Evolutionary conservation across 2,797 vertebrate species (phyloP), one percentile per base, ranked within the genome.

Genomic region (Podarcis lilfordi): DNA sequence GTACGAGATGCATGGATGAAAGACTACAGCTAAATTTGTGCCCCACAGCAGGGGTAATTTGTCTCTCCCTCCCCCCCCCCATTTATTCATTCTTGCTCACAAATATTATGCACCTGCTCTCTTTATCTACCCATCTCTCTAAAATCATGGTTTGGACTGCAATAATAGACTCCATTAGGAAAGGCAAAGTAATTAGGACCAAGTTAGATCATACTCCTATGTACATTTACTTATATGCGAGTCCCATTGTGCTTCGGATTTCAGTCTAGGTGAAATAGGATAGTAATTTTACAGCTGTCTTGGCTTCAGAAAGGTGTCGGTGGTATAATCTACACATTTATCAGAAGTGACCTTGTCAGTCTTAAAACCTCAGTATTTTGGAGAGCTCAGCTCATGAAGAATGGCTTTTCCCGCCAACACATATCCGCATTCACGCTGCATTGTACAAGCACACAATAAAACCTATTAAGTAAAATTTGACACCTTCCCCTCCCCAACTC

Each of bases 401-500:
- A 82, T 86, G 81, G 85, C 80, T 90, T 90, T 86, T 82, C 75
- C 84, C 27, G 79, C n/a, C 7, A 11, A 88, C 77, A 71, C 78
- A 84, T 84, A 80, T 40, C 88, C 89, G 5, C 6, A n/a, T 78
- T 89, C 80, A 95, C 92, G 80, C 74, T 37, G 86, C 43, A 77
- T 35, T 87, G 85, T 92, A 92, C 84, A 86, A 94, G 74, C 1
- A 0, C 79, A 91, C 75, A 79, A 92, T 92, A 85, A 93, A 94
- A 89, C 75, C 78, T 76, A 91, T 90, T 90, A 91, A 93, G 90
- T 2, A 68, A 90, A 89, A 75, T 85, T 8, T 61, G n/a, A 21
- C 45, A 50, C 80, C 32, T 76, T n/a, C 82, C 4, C n/a, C 32
- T 27, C 45, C 4, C 2, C 85, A 15, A 80, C 50, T 86, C 80